These are phyloP conservation scores for Strigamia maritima DNA, from an alignment of 2,888 invertebrate species.

Conservation along the genomic window DNA sequence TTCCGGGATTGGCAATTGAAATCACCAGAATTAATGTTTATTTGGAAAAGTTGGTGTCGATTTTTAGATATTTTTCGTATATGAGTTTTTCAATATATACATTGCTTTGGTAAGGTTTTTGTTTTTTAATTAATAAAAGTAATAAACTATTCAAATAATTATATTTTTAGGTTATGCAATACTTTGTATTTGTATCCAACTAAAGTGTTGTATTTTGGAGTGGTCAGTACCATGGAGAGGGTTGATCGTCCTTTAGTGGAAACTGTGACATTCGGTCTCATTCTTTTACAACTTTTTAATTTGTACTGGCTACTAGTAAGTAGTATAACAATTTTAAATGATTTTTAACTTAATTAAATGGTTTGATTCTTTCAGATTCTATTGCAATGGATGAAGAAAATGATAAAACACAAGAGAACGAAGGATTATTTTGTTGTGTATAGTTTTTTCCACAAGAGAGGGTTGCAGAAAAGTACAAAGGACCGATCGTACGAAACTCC, in stretches of 20 bases:
- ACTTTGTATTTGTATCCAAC: not conserved
- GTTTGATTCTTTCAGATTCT: not conserved
- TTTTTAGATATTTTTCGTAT: not conserved
- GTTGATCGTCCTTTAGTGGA: conserved; percentile 12
- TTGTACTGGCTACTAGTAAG: conserved; percentile 1
- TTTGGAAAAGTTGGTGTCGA: not conserved
- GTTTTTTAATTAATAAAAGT: not conserved
- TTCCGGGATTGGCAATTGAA: not conserved
- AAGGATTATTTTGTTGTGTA: not conserved
- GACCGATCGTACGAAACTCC: not conserved
- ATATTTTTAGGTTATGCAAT: not conserved
- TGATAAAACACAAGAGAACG: not conserved
- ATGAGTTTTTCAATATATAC: not conserved
- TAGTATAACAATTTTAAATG: not conserved
- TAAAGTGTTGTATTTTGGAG: not conserved
- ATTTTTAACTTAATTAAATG: not conserved
- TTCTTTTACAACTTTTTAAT: not conserved
- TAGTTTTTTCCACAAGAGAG: not conserved
- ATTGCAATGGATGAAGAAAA: not conserved
- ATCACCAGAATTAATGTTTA: not conserved
- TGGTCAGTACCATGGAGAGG: not conserved
- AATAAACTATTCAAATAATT: not conserved
- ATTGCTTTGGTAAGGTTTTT: not conserved
- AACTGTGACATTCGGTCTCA: not conserved
- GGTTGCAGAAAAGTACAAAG: not conserved